Evolutionary conservation across 2,113 vertebrate genomes (phyloP), one percentile per base, ranked within the genome.

Genomic region (Brevimyrus niger): DNA sequence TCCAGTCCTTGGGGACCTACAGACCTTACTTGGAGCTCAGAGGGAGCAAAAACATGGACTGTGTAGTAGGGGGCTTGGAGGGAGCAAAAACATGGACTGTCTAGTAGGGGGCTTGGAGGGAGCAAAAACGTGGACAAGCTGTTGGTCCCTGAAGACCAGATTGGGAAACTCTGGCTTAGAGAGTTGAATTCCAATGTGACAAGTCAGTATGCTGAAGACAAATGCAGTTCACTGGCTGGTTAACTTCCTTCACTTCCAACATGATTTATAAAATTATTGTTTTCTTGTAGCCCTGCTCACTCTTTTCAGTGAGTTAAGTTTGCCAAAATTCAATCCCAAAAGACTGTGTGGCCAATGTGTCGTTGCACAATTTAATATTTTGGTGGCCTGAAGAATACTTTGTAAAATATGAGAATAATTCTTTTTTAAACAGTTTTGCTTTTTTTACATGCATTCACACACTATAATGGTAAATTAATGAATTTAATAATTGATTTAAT

Each of bases 161-260:
- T 21, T 21, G 53, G 17, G 53, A 55, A 55, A 55, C 17, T 19
- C 53, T 21, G 53, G 55, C 83, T 42, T 4, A 42, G 46, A 50
- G 83, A 83, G 53, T 38, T 50, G 6, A 42, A 86, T 46, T 35
- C 82, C 83, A 69, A 35, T 23, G 55, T 69, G 82, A 69, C 44
- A 50, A 82, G 53, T 21, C 27, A 50, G 83, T 65, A n/a, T 61
- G 7, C 8, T 31, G 47, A 89, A 31, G 35, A 86, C 53, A 65
- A 86, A 86, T 69, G 69, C 89, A 69, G 42, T 89, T 89, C 83
- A 38, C 89, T 31, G 55, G 21, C 53, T 69, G 80, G 13, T 61
- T 89, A 48, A 86, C 85, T 48, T 69, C 76, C 83, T 69, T 50
- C 55, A 69, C 83, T 17, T 86, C 69, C 83, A 9, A 44, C 15